A percentile compares a stretch with the other conserved stretches of the same genome.
phyloP scores from a whole-genome alignment of 2,797 vertebrate species.

The Mus spretus region DNA sequence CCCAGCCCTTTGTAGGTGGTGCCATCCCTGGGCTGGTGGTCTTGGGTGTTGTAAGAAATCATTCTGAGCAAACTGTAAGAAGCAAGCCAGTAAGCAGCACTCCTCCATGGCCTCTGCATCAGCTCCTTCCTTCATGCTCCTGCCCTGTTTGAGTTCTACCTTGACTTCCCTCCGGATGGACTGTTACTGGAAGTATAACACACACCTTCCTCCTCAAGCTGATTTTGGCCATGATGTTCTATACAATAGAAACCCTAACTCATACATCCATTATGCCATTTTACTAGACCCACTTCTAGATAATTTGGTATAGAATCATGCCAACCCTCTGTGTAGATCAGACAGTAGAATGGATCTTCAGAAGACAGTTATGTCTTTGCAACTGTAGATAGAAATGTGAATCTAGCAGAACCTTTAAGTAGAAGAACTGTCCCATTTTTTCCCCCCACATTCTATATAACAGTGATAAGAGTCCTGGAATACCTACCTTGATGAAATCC shows the following conservation, averaged over 20 bases:
- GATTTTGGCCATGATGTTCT: background rate
- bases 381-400: background rate
- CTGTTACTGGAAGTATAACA: background rate
- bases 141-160: background rate
- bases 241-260: background rate
- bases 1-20: background rate
- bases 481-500: background rate
- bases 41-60: background rate
- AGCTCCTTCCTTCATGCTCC: background rate
- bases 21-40: background rate
- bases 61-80: background rate
- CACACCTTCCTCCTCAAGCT: background rate
- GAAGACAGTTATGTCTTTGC: background rate
- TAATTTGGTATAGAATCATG: background rate
- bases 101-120: background rate
- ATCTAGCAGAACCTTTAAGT: background rate
- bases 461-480: background rate
- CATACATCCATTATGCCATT: background rate
- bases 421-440: background rate
- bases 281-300: background rate
- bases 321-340: background rate
- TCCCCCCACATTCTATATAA: background rate
- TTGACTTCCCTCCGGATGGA: background rate
- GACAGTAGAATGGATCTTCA: background rate
- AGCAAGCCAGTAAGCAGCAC: background rate